Percentiles rank a stretch among this genome's conserved stretches.
These are phyloP conservation scores for Bucco capensis DNA, from an alignment of 2,113 vertebrate species.

Conservation along the genomic window DNA sequence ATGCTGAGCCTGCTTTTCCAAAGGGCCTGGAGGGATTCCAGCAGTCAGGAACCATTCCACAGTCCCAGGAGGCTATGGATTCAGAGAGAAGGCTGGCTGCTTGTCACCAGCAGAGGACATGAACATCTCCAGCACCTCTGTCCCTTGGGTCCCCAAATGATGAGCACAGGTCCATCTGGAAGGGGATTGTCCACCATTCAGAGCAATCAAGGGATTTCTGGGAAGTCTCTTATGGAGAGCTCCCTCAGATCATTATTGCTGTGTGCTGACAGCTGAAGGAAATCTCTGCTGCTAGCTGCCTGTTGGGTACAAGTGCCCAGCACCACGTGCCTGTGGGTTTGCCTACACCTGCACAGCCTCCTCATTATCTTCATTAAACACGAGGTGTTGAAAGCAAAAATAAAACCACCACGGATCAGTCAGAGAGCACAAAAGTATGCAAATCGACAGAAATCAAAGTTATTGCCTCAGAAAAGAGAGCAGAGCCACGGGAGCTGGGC, in stretches of 20 bases:
- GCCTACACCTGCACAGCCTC: not conserved
- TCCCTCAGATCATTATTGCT: not conserved
- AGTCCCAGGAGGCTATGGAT: rapidly evolving
- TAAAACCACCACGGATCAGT: not conserved
- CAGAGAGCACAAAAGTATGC: not conserved
- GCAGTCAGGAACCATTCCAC: not conserved
- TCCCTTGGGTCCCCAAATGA: rapidly evolving
- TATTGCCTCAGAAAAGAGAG: not conserved
- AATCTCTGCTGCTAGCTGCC: not conserved
- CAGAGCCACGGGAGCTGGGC: not conserved
- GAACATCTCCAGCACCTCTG: not conserved
- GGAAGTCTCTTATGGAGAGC: no score
- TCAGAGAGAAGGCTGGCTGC: rapidly evolving
- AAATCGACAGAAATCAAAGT: not conserved
- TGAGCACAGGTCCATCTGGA: rapidly evolving
- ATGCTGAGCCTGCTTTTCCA: not conserved
- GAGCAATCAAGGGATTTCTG: not conserved
- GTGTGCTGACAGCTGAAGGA: not conserved
- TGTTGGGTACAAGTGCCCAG: no score
- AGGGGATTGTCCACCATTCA: not conserved
- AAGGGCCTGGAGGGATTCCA: not conserved
- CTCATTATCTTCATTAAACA: not conserved
- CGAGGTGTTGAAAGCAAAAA: not conserved
- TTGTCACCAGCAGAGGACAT: rapidly evolving
- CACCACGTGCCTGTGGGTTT: not conserved